phyloP scores from a whole-genome alignment of 92 coral and sea anemone genomes.

The Blastomussa wellsi region DNA sequence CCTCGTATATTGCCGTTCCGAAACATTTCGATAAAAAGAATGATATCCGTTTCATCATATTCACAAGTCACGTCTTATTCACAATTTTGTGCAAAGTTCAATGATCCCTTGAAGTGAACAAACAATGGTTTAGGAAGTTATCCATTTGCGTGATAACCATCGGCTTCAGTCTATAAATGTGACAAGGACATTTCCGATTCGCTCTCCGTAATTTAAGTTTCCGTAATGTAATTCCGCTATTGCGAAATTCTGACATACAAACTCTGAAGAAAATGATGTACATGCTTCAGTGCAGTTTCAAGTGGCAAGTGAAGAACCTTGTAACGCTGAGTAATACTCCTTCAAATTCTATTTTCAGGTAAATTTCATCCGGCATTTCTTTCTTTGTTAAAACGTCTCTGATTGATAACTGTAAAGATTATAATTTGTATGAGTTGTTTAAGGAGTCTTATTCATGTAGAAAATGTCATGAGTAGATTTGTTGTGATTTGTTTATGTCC shows the following conservation, averaged over 20 bases:
- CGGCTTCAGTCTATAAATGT: neutral
- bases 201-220: neutral
- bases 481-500: too few relatives aligned
- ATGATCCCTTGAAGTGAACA: neutral
- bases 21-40: neutral
- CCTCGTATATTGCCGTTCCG: neutral
- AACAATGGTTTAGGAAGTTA: neutral
- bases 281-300: slow-evolving; percentile 8
- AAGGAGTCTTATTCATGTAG: neutral
- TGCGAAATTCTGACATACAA: slow-evolving; percentile 19
- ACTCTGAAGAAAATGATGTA: neutral
- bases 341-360: neutral
- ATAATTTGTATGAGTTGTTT: neutral
- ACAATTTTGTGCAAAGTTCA: neutral
- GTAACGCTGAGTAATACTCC: neutral
- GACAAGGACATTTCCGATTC: slow-evolving; percentile 20
- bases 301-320: neutral
- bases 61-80: neutral
- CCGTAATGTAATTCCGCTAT: slow-evolving; percentile 41
- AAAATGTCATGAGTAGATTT: neutral
- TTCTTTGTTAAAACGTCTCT: neutral
- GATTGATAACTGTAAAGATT: neutral
- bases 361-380: neutral
- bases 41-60: neutral
- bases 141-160: slow-evolving; percentile 27